These are phyloP conservation scores for Rhagium mordax DNA, from an alignment of 2,888 invertebrate species.

Conservation along the genomic window DNA sequence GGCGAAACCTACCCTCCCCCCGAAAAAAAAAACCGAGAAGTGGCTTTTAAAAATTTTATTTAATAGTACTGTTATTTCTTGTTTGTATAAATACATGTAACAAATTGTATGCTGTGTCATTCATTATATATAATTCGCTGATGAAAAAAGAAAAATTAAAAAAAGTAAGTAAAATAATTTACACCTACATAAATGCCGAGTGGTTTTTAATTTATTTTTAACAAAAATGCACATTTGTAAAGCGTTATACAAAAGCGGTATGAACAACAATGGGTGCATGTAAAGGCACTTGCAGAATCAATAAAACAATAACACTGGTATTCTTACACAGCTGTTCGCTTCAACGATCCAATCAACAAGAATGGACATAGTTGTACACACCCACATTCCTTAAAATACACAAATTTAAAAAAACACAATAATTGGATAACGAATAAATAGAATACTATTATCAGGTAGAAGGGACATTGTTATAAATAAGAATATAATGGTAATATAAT, in stretches of 20 bases:
- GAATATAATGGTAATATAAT: constrained; percentile 41
- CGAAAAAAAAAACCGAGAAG: constrained; percentile 11
- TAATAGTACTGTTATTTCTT: constrained; percentile 54
- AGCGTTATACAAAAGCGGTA: constrained; percentile 61
- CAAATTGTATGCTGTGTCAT: constrained; percentile 62
- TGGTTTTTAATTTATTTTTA: constrained; percentile 44
- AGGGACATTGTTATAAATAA: constrained; percentile 52
- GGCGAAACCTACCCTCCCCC: no score
- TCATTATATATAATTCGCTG: constrained; percentile 64
- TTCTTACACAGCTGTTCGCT: constrained; percentile 40
- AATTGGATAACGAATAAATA: constrained; percentile 57
- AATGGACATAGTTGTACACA: constrained; percentile 45
- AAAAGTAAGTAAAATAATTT: constrained; percentile 53
- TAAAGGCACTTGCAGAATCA: constrained; percentile 49
- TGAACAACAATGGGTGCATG: constrained; percentile 51
- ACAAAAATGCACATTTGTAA: constrained; percentile 60
- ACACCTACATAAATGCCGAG: constrained; percentile 62
- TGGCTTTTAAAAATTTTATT: constrained; percentile 50
- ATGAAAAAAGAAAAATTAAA: constrained; percentile 49
- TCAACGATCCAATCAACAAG: constrained; percentile 29
- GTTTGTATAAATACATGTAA: constrained; percentile 60
- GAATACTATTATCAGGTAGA: constrained; percentile 61
- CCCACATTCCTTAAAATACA: constrained; percentile 49
- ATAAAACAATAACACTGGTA: constrained; percentile 51
- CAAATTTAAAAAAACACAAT: constrained; percentile 54